phyloP scores from a whole-genome alignment of 1,140 invertebrate species.

The Neodiprion fabricii region DNA sequence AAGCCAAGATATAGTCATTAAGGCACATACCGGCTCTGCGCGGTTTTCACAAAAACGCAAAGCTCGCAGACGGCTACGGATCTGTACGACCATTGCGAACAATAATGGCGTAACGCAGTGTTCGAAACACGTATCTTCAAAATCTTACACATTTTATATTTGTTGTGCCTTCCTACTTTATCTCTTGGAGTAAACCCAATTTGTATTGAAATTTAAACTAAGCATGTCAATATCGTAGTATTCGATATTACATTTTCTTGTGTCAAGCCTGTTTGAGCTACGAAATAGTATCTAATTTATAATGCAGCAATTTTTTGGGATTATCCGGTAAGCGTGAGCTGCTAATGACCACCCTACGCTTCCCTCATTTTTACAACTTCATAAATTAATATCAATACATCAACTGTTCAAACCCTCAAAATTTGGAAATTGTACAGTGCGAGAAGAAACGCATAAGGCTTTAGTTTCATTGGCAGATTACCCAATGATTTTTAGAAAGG shows the following conservation, averaged over 20 bases:
- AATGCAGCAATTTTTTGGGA: constrained; percentile 15
- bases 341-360: constrained; percentile 14
- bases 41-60: too few species aligned
- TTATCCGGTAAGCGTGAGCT: constrained; percentile 1
- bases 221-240: too few species aligned
- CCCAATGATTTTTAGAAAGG: background rate
- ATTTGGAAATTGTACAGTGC: background rate
- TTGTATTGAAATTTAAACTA: too few species aligned
- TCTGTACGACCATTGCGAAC: too few species aligned
- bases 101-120: too few species aligned
- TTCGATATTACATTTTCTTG: background rate
- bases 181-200: too few species aligned
- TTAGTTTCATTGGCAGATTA: background rate
- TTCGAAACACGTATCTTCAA: background rate
- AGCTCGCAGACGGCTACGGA: too few species aligned
- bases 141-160: background rate
- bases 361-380: constrained; percentile 12
- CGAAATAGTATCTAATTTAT: too few species aligned
- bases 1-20: too few species aligned
- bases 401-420: background rate
- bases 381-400: background rate
- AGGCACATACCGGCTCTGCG: too few species aligned
- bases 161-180: too few species aligned
- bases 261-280: background rate
- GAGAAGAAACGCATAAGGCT: background rate